Percentiles rank a stretch among this genome's conserved stretches.
phyloP scores from a whole-genome alignment of 2,113 vertebrate genomes.

The Zonotrichia leucophrys region DNA sequence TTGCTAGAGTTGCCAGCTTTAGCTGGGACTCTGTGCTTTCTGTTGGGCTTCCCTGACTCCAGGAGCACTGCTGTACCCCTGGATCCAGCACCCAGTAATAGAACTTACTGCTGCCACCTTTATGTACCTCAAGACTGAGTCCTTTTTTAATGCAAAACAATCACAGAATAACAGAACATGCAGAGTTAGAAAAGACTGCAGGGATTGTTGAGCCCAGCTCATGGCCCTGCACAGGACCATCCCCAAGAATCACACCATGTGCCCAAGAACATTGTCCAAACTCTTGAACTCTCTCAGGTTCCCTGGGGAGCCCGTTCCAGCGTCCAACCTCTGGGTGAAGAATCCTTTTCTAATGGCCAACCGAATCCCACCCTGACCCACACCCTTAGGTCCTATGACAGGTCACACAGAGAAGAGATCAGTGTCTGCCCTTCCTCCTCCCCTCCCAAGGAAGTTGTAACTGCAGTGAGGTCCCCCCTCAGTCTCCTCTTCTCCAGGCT shows the following conservation, averaged over 20 bases:
- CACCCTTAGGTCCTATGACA: rapidly evolving
- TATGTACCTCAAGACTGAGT: rapidly evolving
- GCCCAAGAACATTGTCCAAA: background rate
- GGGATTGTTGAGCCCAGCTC: rapidly evolving
- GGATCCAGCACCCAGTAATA: rapidly evolving
- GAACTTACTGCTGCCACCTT: rapidly evolving
- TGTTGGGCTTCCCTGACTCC: rapidly evolving
- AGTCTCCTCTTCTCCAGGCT: background rate
- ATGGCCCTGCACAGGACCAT: background rate
- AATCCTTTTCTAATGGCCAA: background rate
- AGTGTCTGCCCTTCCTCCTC: background rate
- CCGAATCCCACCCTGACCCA: rapidly evolving
- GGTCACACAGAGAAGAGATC: background rate
- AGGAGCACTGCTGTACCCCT: rapidly evolving
- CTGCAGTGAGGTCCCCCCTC: rapidly evolving
- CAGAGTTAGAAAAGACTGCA: background rate
- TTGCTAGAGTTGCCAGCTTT: background rate
- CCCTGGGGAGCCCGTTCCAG: background rate
- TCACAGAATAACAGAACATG: background rate
- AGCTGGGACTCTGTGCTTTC: too few species aligned
- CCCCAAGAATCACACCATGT: background rate
- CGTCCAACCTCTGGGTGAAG: rapidly evolving
- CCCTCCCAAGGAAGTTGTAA: rapidly evolving
- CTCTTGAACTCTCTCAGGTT: background rate
- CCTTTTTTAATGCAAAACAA: background rate